These are phyloP conservation scores for Vireo altiloquus DNA, from an alignment of 2,113 vertebrate species.

Conservation along the genomic window DNA sequence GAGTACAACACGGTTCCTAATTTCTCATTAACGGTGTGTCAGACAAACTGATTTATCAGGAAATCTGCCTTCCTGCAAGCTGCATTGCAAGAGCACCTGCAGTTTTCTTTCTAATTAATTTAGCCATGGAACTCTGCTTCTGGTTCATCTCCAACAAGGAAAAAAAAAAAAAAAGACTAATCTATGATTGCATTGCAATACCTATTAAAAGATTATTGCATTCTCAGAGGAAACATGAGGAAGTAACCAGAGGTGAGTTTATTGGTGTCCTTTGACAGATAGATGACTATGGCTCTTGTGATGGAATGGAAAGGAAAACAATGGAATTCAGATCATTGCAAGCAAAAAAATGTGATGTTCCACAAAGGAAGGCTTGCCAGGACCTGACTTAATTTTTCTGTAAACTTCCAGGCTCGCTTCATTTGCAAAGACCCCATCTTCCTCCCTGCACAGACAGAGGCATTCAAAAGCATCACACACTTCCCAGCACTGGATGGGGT, in stretches of 20 bases:
- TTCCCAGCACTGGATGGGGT: not conserved
- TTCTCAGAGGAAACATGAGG: not conserved
- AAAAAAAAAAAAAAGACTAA: not conserved
- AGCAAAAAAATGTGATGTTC: not conserved
- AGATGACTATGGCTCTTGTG: not conserved
- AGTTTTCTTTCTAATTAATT: conserved; percentile 51
- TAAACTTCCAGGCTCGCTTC: not conserved
- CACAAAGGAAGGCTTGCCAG: not conserved
- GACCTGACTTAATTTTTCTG: not conserved
- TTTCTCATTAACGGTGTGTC: conserved; percentile 48
- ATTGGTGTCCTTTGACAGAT: not conserved
- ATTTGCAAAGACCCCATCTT: not conserved
- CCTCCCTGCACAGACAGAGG: not conserved
- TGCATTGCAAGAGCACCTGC: not conserved
- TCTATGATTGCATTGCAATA: not conserved
- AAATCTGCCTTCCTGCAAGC: conserved; percentile 29
- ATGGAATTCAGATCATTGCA: not conserved
- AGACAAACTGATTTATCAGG: conserved; percentile 49
- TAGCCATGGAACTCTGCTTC: not conserved
- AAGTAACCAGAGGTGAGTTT: not conserved
- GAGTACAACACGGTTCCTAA: not conserved
- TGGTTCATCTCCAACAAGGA: not conserved
- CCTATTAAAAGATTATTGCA: not conserved
- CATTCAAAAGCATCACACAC: not conserved
- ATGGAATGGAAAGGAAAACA: not conserved